Evolutionary conservation across 2,797 vertebrate genomes (phyloP).

Genomic region (Siniperca obscura): DNA sequence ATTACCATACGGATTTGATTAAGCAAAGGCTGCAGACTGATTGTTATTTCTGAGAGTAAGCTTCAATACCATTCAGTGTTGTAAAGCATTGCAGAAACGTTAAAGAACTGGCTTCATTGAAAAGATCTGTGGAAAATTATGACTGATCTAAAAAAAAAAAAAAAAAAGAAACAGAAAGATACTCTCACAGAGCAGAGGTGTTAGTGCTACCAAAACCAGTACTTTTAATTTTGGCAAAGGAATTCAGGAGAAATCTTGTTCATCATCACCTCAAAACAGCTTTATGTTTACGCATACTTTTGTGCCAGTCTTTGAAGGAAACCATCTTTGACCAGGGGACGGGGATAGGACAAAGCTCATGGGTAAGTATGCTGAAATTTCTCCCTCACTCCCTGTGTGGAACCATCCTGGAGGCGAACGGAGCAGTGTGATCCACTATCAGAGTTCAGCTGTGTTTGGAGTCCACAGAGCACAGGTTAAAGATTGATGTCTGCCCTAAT

Average conservation of each 20-base stretch:
- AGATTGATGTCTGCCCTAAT: conserved; percentile 76
- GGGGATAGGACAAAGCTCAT: conserved; percentile 30
- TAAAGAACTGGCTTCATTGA: conserved; percentile 1
- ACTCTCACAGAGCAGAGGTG: neutral
- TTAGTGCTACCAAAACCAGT: neutral
- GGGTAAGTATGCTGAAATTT: conserved; percentile 27
- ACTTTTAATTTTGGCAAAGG: neutral
- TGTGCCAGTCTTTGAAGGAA: neutral
- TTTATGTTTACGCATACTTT: neutral
- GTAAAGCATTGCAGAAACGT: conserved; percentile 9
- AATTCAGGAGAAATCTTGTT: neutral
- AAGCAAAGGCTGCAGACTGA: conserved; percentile 55
- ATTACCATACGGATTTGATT: conserved; percentile 76
- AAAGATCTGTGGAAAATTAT: neutral
- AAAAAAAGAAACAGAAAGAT: neutral
- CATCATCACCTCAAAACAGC: conserved; percentile 2
- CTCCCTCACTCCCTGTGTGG: conserved; percentile 39
- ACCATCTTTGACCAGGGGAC: conserved; percentile 1
- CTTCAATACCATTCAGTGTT: conserved; percentile 15
- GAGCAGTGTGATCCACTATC: conserved; percentile 50
- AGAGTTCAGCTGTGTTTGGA: conserved; percentile 69
- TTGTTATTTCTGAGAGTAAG: conserved; percentile 52
- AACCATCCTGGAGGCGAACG: conserved; percentile 49
- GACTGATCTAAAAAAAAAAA: neutral
- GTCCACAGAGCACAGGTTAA: conserved; percentile 73